These are phyloP conservation scores for Perognathus longimembris DNA, from an alignment of 2,113 vertebrate species.

Conservation along the genomic window DNA sequence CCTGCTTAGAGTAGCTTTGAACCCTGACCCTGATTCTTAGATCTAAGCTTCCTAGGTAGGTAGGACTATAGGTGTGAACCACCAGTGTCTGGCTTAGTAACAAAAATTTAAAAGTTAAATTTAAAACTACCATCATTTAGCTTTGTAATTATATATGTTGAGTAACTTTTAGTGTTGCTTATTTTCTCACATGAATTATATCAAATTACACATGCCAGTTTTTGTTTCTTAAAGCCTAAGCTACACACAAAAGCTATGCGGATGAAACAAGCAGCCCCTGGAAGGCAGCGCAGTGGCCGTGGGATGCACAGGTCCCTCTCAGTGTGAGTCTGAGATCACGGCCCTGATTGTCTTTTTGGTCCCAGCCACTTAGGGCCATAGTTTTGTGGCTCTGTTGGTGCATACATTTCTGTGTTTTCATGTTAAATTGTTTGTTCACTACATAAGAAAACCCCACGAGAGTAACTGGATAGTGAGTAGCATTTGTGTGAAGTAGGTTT, in stretches of 20 bases:
- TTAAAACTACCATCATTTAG: constrained; percentile 10
- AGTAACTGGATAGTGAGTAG: not conserved
- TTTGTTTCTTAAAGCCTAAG: constrained; percentile 17
- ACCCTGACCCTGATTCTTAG: no score
- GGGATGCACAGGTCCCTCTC: not conserved
- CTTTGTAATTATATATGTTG: constrained; percentile 4
- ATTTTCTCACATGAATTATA: not conserved
- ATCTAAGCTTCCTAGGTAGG: no score
- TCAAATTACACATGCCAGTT: not conserved
- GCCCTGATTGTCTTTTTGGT: no score
- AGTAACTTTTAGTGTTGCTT: constrained; percentile 18
- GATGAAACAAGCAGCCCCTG: not conserved
- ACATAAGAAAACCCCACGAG: not conserved
- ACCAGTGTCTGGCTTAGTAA: not conserved
- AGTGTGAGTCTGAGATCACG: not conserved
- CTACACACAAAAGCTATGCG: not conserved
- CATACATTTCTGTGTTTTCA: not conserved
- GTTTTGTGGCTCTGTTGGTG: not conserved
- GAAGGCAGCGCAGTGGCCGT: not conserved
- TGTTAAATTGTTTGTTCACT: not conserved
- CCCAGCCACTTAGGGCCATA: no score
- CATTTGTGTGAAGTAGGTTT: not conserved
- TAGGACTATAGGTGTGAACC: no score
- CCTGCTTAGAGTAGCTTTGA: no score
- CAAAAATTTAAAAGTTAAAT: constrained; percentile 4